A percentile compares a stretch with the other conserved stretches of the same genome.
These are phyloP conservation scores for Trimorus sp. DNA, from an alignment of 2,888 invertebrate species.

Conservation along the genomic window DNA sequence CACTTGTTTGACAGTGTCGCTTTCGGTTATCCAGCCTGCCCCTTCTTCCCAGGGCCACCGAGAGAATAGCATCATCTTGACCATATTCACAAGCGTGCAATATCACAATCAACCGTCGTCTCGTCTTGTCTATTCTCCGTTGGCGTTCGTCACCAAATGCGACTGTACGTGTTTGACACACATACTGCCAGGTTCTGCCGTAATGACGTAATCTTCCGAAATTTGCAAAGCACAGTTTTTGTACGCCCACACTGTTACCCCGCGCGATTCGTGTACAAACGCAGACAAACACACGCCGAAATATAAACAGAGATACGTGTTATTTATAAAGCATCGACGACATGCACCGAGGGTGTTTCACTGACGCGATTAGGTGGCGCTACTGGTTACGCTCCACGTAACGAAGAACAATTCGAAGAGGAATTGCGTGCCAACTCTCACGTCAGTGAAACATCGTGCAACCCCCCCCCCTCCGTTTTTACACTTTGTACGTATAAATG, in stretches of 20 bases:
- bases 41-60: too few species aligned
- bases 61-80: too few species aligned
- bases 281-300: not conserved
- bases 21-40: not conserved
- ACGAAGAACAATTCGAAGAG: constrained; percentile 11
- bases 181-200: constrained; percentile 27
- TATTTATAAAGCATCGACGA: constrained; percentile 16
- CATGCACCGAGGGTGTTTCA: constrained; percentile 6
- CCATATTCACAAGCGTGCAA: constrained; percentile 26
- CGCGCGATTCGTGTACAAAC: too few species aligned
- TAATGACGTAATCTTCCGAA: not conserved
- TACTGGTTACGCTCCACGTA: constrained; percentile 11
- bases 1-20: not conserved
- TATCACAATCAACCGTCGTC: constrained; percentile 34
- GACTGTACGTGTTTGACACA: constrained; percentile 48
- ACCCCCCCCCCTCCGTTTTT: constrained; percentile 49
- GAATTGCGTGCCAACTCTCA: constrained; percentile 22
- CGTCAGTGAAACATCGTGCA: constrained; percentile 23
- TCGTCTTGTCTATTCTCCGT: constrained; percentile 38
- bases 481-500: constrained; percentile 36
- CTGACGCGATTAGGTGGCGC: constrained; percentile 13
- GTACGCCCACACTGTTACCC: too few species aligned
- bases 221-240: too few species aligned
- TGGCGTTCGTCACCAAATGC: constrained; percentile 25
- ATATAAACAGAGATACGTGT: not conserved